phyloP scores from a whole-genome alignment of 2,113 vertebrate genomes.

The Haemorhous mexicanus region DNA sequence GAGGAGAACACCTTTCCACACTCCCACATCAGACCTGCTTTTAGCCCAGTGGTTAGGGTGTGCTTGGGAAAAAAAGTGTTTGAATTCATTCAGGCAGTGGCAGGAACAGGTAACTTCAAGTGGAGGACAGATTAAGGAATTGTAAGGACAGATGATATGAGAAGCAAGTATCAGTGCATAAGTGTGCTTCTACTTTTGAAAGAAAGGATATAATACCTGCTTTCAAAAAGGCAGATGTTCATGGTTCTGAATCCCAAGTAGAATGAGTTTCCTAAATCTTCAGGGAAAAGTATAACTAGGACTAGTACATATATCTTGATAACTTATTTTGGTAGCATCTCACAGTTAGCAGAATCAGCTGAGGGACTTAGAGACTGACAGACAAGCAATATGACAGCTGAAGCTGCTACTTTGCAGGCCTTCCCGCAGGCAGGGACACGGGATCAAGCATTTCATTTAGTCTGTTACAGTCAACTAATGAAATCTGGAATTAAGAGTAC shows the following conservation, averaged over 20 bases:
- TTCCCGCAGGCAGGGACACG: not conserved
- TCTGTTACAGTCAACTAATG: not conserved
- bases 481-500: not conserved
- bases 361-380: not conserved
- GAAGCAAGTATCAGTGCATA: not conserved
- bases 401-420: not conserved
- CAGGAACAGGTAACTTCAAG: not conserved
- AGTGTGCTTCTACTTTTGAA: not conserved
- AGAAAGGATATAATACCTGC: not conserved
- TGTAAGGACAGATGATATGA: not conserved
- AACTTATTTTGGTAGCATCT: not conserved
- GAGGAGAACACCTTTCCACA: not conserved
- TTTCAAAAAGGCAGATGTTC: not conserved
- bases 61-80: not conserved
- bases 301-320: not conserved
- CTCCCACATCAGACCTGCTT: not conserved
- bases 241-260: not conserved
- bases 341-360: not conserved
- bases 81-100: not conserved
- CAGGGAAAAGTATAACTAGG: not conserved
- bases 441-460: not conserved
- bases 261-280: not conserved
- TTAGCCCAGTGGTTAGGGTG: not conserved
- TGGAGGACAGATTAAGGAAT: not conserved
- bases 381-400: not conserved